Evolutionary conservation across 2,797 vertebrate species (phyloP), one percentile per base, ranked within the genome.

Genomic region (Hypotaenidia philippensis): DNA sequence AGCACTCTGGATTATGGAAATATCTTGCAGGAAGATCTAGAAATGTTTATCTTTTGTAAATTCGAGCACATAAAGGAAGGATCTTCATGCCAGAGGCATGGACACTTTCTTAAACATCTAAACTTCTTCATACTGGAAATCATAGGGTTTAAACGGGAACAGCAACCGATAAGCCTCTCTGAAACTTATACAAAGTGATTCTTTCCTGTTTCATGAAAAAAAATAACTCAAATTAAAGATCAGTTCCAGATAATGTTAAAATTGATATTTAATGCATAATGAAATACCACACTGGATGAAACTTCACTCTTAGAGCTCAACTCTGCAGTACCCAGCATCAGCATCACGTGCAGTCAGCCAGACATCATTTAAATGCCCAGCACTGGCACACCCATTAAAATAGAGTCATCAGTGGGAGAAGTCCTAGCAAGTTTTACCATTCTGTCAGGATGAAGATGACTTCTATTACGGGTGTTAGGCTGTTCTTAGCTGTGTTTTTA

Each of bases 41-140:
- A 89, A 74, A 75, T 78, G 68, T 85, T 93, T 77, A 34, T 74
- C 40, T 70, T 87, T 64, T 38, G n/a, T 61, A 86, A 87, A 88
- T 32, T 61, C 19, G 23, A 76, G 50, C 47, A 90, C 87, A 81
- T 32, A 82, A 92, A 87, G 45, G 41, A 83, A 82, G 32, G 27
- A 63, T 64, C 70, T 75, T 57, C 11, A 19, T 85, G 57, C 53
- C 2, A 1, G 68, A 83, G 49, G 65, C 84, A 65, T 4, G 49
- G 57, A 63, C 36, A 53, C 15, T 9, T 74, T 89, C 76, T 80
- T 40, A 94, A 68, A 64, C 27, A 64, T 27, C 47, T 61, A 68
- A 86, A 53, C 6, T 49, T 70, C 85, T 80, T 56, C 52, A 18
- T 60, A 53, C 27, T 66, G 52, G 52, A 88, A 70, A 77, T 25